phyloP scores from a whole-genome alignment of 2,888 invertebrate species.

The Orthonychiurus folsomi region DNA sequence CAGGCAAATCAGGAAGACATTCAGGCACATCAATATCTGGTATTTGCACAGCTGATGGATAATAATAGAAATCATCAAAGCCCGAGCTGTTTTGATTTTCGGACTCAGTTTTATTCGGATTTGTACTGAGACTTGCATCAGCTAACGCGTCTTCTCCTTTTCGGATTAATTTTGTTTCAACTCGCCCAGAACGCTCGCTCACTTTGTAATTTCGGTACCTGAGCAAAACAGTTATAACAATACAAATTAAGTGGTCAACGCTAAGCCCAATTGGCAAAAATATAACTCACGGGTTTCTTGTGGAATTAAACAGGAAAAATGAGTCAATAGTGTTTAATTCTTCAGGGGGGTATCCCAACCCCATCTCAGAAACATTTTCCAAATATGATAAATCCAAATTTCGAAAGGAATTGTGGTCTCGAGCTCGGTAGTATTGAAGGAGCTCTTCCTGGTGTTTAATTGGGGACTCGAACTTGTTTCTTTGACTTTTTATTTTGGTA shows the following conservation, averaged over 20 bases:
- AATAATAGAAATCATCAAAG: slow-evolving; percentile 38
- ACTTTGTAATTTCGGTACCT: slow-evolving; percentile 34
- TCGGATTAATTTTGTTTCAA: background rate
- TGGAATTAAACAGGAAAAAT: slow-evolving; percentile 37
- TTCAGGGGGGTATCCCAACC: slow-evolving; percentile 30
- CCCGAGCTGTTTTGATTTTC: slow-evolving; percentile 10
- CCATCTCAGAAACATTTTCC: slow-evolving; percentile 26
- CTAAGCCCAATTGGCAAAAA: background rate
- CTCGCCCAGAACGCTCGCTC: slow-evolving; percentile 16
- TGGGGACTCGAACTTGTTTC: slow-evolving; percentile 13
- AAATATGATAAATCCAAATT: slow-evolving; percentile 20
- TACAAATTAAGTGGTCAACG: background rate
- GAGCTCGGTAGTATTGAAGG: slow-evolving; percentile 31
- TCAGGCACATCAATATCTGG: slow-evolving; percentile 40
- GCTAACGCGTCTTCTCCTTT: slow-evolving; percentile 20
- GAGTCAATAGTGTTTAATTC: slow-evolving; percentile 31
- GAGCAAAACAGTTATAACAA: slow-evolving; percentile 4
- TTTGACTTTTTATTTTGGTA: slow-evolving; percentile 3
- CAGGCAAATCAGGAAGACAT: slow-evolving; percentile 35
- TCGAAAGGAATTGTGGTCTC: slow-evolving; percentile 19
- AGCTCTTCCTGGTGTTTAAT: slow-evolving; percentile 36
- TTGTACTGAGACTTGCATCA: background rate
- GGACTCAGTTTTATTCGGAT: background rate
- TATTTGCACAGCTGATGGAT: slow-evolving; percentile 34
- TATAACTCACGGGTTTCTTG: slow-evolving; percentile 35